phyloP scores from a whole-genome alignment of 2,113 vertebrate species.

The Dendrocopos noguchii region DNA sequence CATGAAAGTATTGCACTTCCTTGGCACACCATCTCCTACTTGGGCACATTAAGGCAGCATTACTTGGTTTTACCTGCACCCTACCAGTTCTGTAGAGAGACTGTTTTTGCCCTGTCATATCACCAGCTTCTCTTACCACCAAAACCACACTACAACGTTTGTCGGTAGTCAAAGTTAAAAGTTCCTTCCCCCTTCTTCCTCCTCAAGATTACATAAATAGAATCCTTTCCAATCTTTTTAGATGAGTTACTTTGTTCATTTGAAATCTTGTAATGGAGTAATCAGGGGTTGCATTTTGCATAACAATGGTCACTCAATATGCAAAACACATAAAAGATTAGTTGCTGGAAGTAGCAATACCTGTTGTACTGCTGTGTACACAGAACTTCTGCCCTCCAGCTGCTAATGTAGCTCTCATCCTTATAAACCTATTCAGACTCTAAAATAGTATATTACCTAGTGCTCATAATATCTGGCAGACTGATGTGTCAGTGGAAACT shows the following conservation, averaged over 20 bases:
- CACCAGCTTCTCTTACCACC: background rate
- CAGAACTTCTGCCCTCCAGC: background rate
- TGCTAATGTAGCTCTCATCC: background rate
- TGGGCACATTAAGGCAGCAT: rapidly evolving
- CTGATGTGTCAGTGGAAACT: background rate
- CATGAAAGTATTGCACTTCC: background rate
- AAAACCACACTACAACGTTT: background rate
- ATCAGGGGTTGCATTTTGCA: background rate
- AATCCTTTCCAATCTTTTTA: constrained; percentile 17
- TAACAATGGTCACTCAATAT: background rate
- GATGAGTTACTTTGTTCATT: background rate
- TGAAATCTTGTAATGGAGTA: constrained; percentile 19
- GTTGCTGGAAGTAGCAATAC: background rate
- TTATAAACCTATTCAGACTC: background rate
- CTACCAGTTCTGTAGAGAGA: background rate
- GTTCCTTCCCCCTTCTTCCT: background rate
- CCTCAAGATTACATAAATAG: background rate
- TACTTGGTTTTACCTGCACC: background rate
- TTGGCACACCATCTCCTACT: background rate
- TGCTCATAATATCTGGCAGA: background rate
- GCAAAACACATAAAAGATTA: background rate
- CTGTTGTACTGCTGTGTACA: background rate
- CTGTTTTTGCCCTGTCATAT: background rate
- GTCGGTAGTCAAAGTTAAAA: background rate
- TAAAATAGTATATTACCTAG: background rate